phyloP scores from a whole-genome alignment of 2,797 vertebrate genomes.

The Nannoperca australis region DNA sequence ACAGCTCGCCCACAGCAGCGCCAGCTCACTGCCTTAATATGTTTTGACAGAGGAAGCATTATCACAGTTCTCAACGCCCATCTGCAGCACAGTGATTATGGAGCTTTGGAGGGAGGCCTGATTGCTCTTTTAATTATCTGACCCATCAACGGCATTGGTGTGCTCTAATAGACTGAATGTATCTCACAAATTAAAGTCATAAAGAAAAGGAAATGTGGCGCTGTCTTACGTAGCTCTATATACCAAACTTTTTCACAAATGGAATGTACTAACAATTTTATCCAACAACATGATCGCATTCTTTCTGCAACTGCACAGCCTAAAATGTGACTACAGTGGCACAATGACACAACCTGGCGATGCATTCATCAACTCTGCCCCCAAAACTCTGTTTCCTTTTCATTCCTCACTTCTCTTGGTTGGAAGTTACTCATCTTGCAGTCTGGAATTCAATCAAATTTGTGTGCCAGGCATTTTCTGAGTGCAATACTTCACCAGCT shows the following conservation, averaged over 20 bases:
- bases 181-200: not conserved
- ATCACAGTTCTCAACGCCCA: conserved; percentile 65
- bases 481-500: conserved; percentile 25
- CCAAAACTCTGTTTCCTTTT: not conserved
- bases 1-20: conserved; percentile 74
- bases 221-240: not conserved
- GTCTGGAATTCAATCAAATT: conserved; percentile 30
- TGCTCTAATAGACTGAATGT: not conserved
- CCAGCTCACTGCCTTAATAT: conserved; percentile 73
- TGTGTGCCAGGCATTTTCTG: conserved; percentile 31
- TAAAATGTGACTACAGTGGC: conserved; percentile 1
- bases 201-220: not conserved
- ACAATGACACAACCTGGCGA: not conserved
- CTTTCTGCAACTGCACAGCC: not conserved
- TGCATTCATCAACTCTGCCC: conserved; percentile 14
- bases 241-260: not conserved
- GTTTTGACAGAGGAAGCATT: conserved; percentile 73
- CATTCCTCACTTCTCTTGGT: not conserved
- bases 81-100: conserved; percentile 65
- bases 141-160: not conserved
- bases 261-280: not conserved
- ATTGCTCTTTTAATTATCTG: conserved; percentile 1
- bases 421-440: conserved; percentile 39
- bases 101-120: not conserved
- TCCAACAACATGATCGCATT: not conserved